Conservation (phyloP, 2,113 vertebrate genomes). For the Brienomyrus brachyistius region DNA sequence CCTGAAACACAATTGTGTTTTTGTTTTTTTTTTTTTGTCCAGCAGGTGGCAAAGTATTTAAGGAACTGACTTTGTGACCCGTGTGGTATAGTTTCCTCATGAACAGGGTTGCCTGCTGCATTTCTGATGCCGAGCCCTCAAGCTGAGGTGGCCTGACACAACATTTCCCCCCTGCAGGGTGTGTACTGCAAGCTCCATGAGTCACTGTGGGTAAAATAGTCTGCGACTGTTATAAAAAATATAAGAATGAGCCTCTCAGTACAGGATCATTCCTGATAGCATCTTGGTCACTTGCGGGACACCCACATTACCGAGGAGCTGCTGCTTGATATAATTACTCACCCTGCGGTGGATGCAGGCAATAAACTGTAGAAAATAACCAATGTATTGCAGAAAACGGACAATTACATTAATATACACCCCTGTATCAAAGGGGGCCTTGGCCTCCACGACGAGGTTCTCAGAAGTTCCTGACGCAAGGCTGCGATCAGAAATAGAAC, state of each 20-base stretch:
- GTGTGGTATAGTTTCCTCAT: background rate
- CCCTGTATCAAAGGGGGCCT: background rate
- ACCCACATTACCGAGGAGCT: background rate
- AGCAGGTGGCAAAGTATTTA: background rate
- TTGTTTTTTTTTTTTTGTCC: background rate
- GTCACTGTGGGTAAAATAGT: background rate
- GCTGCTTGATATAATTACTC: background rate
- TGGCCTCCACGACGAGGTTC: background rate
- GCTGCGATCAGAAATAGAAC: background rate
- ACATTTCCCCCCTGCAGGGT: background rate
- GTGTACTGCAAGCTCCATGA: background rate
- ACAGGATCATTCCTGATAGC: background rate
- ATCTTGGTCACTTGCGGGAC: background rate
- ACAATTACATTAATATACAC: conserved; percentile 2
- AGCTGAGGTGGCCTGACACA: background rate
- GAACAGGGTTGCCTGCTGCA: background rate
- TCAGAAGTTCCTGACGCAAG: background rate
- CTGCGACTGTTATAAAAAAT: background rate
- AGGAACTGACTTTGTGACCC: too few relatives aligned
- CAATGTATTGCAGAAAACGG: background rate
- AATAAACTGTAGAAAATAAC: background rate
- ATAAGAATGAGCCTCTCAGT: background rate
- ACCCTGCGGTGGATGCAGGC: background rate
- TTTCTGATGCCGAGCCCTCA: background rate
- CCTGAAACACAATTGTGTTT: background rate